These are phyloP conservation scores for Dasypus novemcinctus DNA, from an alignment of 2,113 vertebrate genomes.

Conservation along the genomic window DNA sequence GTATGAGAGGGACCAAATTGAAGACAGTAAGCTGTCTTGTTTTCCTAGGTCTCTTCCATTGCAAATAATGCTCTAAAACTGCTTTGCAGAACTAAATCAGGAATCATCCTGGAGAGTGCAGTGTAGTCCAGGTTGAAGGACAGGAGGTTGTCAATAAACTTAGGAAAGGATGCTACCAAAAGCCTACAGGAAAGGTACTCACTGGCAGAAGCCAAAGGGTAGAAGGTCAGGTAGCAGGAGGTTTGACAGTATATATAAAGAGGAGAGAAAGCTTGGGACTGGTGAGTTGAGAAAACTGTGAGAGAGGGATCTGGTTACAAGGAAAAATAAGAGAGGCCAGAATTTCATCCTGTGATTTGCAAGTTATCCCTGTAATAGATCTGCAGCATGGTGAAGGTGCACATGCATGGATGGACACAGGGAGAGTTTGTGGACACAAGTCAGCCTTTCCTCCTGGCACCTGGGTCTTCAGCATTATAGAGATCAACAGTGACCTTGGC, in stretches of 20 bases:
- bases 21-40: constrained; percentile 49
- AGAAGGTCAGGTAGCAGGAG: too few relatives aligned
- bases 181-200: background rate
- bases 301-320: background rate
- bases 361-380: background rate
- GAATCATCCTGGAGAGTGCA: background rate
- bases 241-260: background rate
- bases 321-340: background rate
- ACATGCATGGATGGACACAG: accelerated
- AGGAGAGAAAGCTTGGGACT: background rate
- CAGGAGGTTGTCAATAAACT: background rate
- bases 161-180: background rate
- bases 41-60: background rate
- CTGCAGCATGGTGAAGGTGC: accelerated
- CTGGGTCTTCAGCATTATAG: background rate
- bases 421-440: background rate
- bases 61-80: constrained; percentile 46
- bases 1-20: constrained; percentile 54
- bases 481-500: background rate
- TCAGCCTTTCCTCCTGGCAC: background rate
- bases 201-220: background rate
- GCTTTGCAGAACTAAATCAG: background rate
- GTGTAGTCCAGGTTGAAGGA: background rate
- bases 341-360: background rate
- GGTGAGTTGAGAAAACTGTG: background rate